Evolutionary conservation across 2,888 invertebrate species (phyloP).

Genomic region (Brachypalpus laphriformis): DNA sequence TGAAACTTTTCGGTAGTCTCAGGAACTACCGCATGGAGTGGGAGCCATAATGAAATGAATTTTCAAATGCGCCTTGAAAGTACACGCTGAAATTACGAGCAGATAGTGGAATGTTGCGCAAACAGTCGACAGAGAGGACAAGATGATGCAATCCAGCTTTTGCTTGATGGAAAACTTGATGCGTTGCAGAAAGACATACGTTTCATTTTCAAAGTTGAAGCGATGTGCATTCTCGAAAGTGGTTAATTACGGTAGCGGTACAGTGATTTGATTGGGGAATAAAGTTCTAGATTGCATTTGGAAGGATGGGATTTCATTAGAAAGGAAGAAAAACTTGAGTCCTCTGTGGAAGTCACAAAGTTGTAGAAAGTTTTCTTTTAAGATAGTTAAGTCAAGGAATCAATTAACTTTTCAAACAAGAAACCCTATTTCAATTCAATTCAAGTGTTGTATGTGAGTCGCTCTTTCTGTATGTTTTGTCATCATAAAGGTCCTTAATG

Average conservation of each 20-base stretch:
- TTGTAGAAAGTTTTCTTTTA: no score
- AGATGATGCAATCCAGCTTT: neutral
- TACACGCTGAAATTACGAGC: neutral
- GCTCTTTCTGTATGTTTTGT: no score
- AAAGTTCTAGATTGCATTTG: neutral
- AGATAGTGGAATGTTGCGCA: slow-evolving; percentile 10
- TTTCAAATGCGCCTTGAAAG: neutral
- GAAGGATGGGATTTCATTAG: neutral
- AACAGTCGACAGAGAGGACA: neutral
- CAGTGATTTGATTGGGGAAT: slow-evolving; percentile 12
- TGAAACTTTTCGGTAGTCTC: neutral
- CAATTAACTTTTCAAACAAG: neutral
- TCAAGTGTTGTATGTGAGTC: no score
- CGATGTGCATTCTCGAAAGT: neutral
- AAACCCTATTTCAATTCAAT: neutral
- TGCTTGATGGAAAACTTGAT: slow-evolving; percentile 5
- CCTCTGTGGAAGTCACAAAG: neutral
- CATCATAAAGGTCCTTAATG: no score
- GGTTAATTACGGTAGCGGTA: neutral
- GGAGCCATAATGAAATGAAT: neutral
- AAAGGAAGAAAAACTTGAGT: neutral
- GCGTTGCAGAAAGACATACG: neutral
- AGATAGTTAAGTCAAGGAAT: no score
- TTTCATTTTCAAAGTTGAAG: neutral
- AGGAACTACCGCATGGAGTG: neutral